These are phyloP conservation scores for Spinus pinus DNA, from an alignment of 2,797 vertebrate species.

Conservation along the genomic window DNA sequence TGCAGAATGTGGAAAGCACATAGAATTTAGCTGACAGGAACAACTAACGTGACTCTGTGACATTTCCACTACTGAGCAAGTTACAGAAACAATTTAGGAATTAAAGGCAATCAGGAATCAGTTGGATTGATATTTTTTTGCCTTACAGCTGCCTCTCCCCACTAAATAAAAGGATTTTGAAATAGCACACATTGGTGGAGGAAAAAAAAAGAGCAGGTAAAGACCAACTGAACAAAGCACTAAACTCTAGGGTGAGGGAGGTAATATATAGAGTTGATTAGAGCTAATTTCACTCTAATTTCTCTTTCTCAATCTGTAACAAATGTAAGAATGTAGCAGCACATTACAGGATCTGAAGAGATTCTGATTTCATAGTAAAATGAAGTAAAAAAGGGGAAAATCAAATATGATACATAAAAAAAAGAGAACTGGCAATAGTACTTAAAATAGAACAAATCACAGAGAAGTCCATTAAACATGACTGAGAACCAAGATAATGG, in stretches of 20 bases:
- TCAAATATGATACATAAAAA: not conserved
- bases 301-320: not conserved
- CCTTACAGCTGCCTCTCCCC: not conserved
- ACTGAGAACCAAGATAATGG: conserved; percentile 25
- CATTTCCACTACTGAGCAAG: not conserved
- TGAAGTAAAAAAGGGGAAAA: not conserved
- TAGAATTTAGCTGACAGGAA: not conserved
- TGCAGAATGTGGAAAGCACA: not conserved
- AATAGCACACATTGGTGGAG: not conserved
- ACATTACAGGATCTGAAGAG: not conserved
- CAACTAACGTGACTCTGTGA: not conserved
- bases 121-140: not conserved
- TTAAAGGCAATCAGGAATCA: not conserved
- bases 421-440: not conserved
- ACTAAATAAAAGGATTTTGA: not conserved
- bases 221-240: not conserved
- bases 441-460: conserved; percentile 47
- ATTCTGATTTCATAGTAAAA: not conserved
- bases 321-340: not conserved
- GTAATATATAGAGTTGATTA: not conserved
- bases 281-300: not conserved
- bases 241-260: not conserved
- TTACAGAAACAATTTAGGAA: not conserved
- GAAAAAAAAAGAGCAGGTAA: not conserved
- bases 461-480: conserved; percentile 21